phyloP scores from a whole-genome alignment of 2,113 vertebrate species.

The Pangasianodon gigas region DNA sequence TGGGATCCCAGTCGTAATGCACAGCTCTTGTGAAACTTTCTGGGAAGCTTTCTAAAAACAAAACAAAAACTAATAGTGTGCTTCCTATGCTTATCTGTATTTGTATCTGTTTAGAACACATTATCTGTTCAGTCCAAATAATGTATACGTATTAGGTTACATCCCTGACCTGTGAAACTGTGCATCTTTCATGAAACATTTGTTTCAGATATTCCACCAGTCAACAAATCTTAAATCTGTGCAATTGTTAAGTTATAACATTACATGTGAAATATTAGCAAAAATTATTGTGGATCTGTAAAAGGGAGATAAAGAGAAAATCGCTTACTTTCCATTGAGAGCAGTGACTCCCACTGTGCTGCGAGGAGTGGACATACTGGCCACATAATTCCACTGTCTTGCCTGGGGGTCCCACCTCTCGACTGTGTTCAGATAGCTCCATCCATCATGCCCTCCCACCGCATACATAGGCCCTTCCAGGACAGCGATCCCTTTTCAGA shows the following conservation, averaged over 20 bases:
- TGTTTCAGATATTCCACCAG: background rate
- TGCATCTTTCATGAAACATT: background rate
- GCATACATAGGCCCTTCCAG: constrained; percentile 99
- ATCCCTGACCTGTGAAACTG: background rate
- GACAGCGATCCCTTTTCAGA: constrained; percentile 84
- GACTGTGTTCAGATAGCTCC: constrained; percentile 97
- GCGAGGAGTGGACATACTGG: constrained; percentile 94
- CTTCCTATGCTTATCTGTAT: background rate
- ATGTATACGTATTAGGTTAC: background rate
- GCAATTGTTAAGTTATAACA: background rate
- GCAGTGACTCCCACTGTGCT: constrained; percentile 94
- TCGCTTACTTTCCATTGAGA: constrained; percentile 90
- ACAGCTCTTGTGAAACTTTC: background rate
- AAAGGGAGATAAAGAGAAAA: background rate
- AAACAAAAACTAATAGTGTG: background rate
- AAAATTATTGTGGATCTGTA: background rate
- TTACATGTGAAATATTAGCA: background rate
- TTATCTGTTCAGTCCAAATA: background rate
- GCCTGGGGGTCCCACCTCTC: constrained; percentile 97
- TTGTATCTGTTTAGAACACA: background rate
- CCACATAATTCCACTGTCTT: constrained; percentile 96
- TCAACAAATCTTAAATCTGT: background rate
- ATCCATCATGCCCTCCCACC: constrained; percentile 95
- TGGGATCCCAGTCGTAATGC: background rate
- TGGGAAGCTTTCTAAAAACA: background rate